Evolutionary conservation across 2,797 vertebrate genomes (phyloP).

Genomic region (Selene dorsalis): DNA sequence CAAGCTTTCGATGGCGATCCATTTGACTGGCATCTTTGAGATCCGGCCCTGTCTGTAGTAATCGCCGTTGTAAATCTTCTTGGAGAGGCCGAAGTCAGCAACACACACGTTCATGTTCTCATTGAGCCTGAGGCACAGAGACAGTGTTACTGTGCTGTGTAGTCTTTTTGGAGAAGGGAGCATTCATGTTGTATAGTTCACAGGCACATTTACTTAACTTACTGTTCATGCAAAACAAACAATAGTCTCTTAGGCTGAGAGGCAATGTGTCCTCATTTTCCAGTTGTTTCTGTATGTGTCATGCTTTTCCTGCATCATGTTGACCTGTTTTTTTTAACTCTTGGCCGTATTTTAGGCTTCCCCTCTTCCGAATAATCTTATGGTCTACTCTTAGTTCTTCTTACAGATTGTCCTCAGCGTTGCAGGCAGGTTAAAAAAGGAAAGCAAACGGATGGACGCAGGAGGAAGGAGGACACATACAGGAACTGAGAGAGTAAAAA

Average conservation of each 20-base stretch:
- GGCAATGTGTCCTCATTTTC: not conserved
- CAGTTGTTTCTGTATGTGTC: not conserved
- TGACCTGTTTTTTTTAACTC: not conserved
- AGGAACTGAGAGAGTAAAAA: conserved; percentile 53
- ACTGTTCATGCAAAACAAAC: not conserved
- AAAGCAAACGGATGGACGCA: not conserved
- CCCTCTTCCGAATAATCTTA: not conserved
- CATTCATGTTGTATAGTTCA: no score
- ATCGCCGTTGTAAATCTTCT: conserved; percentile 95
- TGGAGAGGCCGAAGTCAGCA: conserved; percentile 94
- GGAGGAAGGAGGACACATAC: conserved; percentile 1
- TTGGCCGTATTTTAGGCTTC: not conserved
- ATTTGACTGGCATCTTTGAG: conserved; percentile 96
- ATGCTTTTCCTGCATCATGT: not conserved
- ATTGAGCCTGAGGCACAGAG: conserved; percentile 85
- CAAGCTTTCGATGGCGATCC: conserved; percentile 95
- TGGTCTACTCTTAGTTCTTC: conserved; percentile 14
- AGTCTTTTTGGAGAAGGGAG: no score
- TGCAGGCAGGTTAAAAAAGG: not conserved
- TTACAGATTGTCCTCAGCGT: fast-evolving
- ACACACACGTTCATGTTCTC: conserved; percentile 96
- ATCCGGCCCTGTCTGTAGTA: conserved; percentile 95
- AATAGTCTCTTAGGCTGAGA: not conserved
- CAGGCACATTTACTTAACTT: no score
- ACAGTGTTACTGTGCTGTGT: not conserved